A percentile compares a stretch with the other conserved stretches of the same genome.
Conservation (phyloP, 2,888 invertebrate genomes). For the Villa cingulata region DNA sequence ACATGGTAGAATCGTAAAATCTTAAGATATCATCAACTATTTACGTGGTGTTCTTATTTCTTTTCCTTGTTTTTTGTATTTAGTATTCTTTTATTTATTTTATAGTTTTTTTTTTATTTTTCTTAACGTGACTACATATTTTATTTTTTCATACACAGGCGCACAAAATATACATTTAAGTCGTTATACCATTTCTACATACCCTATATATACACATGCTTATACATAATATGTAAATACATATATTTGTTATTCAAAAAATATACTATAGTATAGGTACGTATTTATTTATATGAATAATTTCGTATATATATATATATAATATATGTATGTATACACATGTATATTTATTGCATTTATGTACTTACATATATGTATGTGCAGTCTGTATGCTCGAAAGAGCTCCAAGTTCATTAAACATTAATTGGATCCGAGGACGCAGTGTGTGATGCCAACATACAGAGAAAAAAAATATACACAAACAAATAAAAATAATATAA, state of each 20-base stretch:
- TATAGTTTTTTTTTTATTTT: background rate
- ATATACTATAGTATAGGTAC: too few relatives aligned
- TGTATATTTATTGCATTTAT: too few relatives aligned
- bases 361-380: too few relatives aligned
- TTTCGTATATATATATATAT: too few relatives aligned
- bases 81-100: background rate
- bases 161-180: background rate
- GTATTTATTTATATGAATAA: too few relatives aligned
- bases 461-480: background rate
- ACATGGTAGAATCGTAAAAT: conserved; percentile 11
- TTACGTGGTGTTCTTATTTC: conserved; percentile 2
- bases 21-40: conserved; percentile 14
- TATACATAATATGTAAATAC: background rate
- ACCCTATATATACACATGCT: background rate
- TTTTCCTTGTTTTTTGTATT: background rate
- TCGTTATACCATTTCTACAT: too few relatives aligned
- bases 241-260: too few relatives aligned
- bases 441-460: background rate
- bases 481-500: background rate
- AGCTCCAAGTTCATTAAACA: conserved; percentile 12
- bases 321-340: too few relatives aligned
- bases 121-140: conserved; percentile 3
- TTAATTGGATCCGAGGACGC: conserved; percentile 10
- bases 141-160: conserved; percentile 3
- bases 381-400: conserved; percentile 1